Base-by-base conservation (phyloP, 92 coral and sea anemone genomes). In the Epizoanthus fatuus region DNA sequence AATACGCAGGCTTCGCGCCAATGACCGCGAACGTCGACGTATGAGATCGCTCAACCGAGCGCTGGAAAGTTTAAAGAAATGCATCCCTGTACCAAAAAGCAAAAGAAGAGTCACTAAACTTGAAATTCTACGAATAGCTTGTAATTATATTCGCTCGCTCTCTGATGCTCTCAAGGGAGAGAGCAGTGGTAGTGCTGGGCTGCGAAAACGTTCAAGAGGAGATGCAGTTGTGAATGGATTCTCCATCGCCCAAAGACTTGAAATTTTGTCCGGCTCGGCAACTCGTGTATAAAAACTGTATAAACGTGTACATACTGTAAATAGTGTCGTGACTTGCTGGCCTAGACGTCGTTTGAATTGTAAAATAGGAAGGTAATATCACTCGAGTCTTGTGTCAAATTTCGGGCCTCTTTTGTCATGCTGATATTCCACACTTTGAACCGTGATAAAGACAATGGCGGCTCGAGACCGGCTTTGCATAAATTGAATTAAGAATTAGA, bases 1-100 rank as follows among this genome's bases (percentile, higher is more conserved):
- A 84, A 90, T 97, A 25, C 94, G 99, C n/a, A 92, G 99, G 70
- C 95, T 95, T 69, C 99, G 99, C 73, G 99, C 99, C 65, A 97
- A 97, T 91, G 99, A 97, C 54, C 97, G 99, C 10, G 99, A 97
- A 71, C 89, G 99, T 1, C 86, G 99, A 14, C 90, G 99, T 52
- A 97, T 97, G 99, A 75, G 94, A 32, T 97, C 99, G 4, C 79
- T 97, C 51, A 97, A 97, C 78, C 86, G 99, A 62, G 99, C 99
- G 1, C 74, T 97, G 67, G 98, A 97, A 54, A 97, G 98, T 85
- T 91, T 97, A 11, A 97, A 97, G 75, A 89, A 94, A 67, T 97
- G 99, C 81, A 91, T 97, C n/a, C 99, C 99, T 4, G 95, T 97
- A 4, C 99, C 99, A 4, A 95, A 95, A 78, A 93, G 96, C 69